Base-by-base conservation (phyloP, 2,888 invertebrate species). In the Oeneis ivallda region DNA sequence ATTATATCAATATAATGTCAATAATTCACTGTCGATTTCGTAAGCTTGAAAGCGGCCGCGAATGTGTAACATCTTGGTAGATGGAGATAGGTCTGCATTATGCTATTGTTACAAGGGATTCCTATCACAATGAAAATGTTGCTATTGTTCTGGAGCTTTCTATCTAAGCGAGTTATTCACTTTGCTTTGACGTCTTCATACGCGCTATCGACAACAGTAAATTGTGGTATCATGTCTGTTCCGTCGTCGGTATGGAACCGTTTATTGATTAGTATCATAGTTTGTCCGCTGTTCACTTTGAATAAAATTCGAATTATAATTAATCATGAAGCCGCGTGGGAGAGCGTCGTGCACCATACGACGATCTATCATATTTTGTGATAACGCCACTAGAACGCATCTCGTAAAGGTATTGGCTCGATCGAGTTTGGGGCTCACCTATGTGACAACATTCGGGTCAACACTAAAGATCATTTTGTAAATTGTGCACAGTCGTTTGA, bases 261-360 rank as follows among this genome's bases (percentile, higher is more conserved):
- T 89, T 92, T 91, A 92, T 91, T 91, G 92, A 92, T 92, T 90
- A 86, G 90, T 92, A 92, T 91, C 91, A 83, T 89, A 83, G 89
- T 89, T 89, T 89, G 90, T 89, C 86, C 87, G 90, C 86, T 90
- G 90, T 90, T 88, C 89, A 86, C 92, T 92, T 92, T 92, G 91
- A 92, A 92, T 92, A 92, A 92, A 90, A 92, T 90, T 91, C 91
- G 90, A 92, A 92, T 92, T 92, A 92, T 92, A 90, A 92, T 91
- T 91, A 92, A 91, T 92, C 91, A 91, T 87, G 83, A 80, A 81
- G 82, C 81, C 83, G 89, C 91, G 91, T 91, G 92, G 91, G 91
- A 89, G 91, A 88, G 86, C 87, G 85, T 84, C 84, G 88, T 86
- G 84, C 82, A 80, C 80, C 80, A 81, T 77, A 79, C 83, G 80